Base-by-base conservation (phyloP, 1,140 invertebrate species). In the Medauroidea extradentata region DNA sequence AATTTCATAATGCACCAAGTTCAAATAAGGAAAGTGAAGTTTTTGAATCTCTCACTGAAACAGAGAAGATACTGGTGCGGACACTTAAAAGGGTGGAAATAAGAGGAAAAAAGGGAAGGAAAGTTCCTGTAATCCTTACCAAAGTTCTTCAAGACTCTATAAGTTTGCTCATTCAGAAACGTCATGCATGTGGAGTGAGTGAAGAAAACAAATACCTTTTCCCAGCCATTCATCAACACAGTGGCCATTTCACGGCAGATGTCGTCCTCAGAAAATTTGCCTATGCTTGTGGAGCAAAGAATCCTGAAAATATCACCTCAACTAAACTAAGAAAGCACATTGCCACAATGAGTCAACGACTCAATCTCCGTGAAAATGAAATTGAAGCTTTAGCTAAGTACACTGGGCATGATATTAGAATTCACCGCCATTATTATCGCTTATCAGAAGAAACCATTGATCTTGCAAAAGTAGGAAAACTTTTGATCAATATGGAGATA, bases 311-410 rank as follows among this genome's bases (percentile, higher is more conserved):
- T 11, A 48, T 65, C n/a, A 62, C 59, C 11, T 62, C 59, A 11
- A 65, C 53, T 27, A 53, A 61, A 53, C 51, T 65, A 14, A 21
- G 62, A n/a, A 64, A 65, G 55, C 64, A 64, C 48, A 62, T 65
- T 1, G 62, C 64, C 7, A 63, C 59, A 16, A 51, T 65, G 5
- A 61, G 11, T n/a, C n/a, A n/a, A n/a, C n/a, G 4, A 52, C 53
- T 11, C 24, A n/a, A n/a, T n/a, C n/a, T n/a, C n/a, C n/a, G n/a
- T n/a, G n/a, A n/a, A n/a, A n/a, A 53, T 11, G 64, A 65, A 55
- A 39, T 55, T 11, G 62, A 64, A 14, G 52, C 59, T 23, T 59
- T 61, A 38, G 62, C 59, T 2, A 19, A 48, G 11, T 61, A 52
- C 53, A 57, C 59, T 52, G 62, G 59, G 1, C 62, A 63, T 25